A percentile compares a stretch with the other conserved stretches of the same genome.
These are phyloP conservation scores for Sporophila hypoxantha DNA, from an alignment of 2,113 vertebrate genomes.

Conservation along the genomic window DNA sequence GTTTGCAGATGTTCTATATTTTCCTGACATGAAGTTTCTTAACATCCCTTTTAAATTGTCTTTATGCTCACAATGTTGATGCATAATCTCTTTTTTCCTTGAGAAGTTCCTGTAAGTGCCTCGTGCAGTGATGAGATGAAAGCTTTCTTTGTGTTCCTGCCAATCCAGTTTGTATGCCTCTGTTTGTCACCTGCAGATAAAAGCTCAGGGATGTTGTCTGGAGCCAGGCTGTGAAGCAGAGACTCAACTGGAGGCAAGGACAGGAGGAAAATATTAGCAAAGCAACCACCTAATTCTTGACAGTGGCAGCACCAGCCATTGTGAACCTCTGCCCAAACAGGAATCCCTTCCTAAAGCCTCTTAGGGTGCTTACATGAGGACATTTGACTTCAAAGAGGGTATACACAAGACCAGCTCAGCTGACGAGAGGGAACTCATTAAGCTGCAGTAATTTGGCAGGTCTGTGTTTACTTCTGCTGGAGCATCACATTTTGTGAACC, in stretches of 20 bases:
- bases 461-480: background rate
- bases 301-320: constrained; percentile 3
- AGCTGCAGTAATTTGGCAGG: constrained; percentile 5
- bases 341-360: background rate
- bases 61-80: constrained; percentile 63
- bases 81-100: constrained; percentile 58
- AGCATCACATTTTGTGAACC: background rate
- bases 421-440: background rate
- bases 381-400: background rate
- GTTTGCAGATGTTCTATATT: constrained; percentile 62
- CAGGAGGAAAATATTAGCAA: constrained; percentile 26
- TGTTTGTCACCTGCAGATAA: constrained; percentile 61
- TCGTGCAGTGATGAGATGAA: constrained; percentile 54
- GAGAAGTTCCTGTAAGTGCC: constrained; percentile 56
- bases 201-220: constrained; percentile 39
- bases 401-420: background rate
- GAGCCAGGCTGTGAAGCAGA: background rate
- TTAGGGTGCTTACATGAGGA: background rate
- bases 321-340: constrained; percentile 14
- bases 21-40: constrained; percentile 65
- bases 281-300: constrained; percentile 18
- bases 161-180: constrained; percentile 53
- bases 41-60: constrained; percentile 66
- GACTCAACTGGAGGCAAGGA: constrained; percentile 8
- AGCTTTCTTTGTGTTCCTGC: constrained; percentile 61